Base-by-base conservation (phyloP, 2,888 invertebrate genomes). In the Cryptocephalus primarius region DNA sequence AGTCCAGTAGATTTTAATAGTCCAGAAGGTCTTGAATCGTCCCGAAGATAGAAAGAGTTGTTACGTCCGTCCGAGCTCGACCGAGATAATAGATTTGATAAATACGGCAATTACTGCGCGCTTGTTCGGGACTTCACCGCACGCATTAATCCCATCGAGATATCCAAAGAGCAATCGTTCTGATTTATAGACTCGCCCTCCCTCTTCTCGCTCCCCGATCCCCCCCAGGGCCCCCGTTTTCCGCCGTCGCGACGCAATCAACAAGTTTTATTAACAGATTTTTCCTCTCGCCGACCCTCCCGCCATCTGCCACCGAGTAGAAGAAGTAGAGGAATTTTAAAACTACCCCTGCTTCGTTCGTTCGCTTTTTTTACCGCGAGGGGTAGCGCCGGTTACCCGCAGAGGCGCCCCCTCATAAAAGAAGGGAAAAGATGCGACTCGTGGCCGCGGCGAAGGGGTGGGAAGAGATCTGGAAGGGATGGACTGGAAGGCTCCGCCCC, bases 341-440 rank as follows among this genome's bases (percentile, higher is more conserved):
- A 40, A 40, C 40, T 12, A 12, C 40, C 40, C 40, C 40, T 12
- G 22, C 12, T 40, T 12, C n/a, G 10, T 31, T 9, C 39, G 39
- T 63, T 62, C 8, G 39, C 39, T 14, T 39, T 10, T 8, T 31
- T 36, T 36, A 12, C 66, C 65, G 66, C 66, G 66, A 67, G 66
- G 66, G 66, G 66, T 64, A 65, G 65, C 66, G 64, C 60, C 61
- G 62, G 63, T 64, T 65, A 64, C 66, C 64, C 48, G 53, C 53
- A 48, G 39, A 43, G 45, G 49, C 14, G n/a, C n/a, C 32, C 32
- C 32, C 32, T 31, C 14, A 31, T 32, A 31, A 44, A 47, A 47
- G 46, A 44, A 43, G 42, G 53, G 47, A 46, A 40, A 33, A 43
- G 40, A 33, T 46, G 45, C 42, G 49, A 46, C 42, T 44, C 22